Evolutionary conservation across 2,113 vertebrate species (phyloP), one percentile per base, ranked within the genome.

Genomic region (Pomatorhinus ruficollis): DNA sequence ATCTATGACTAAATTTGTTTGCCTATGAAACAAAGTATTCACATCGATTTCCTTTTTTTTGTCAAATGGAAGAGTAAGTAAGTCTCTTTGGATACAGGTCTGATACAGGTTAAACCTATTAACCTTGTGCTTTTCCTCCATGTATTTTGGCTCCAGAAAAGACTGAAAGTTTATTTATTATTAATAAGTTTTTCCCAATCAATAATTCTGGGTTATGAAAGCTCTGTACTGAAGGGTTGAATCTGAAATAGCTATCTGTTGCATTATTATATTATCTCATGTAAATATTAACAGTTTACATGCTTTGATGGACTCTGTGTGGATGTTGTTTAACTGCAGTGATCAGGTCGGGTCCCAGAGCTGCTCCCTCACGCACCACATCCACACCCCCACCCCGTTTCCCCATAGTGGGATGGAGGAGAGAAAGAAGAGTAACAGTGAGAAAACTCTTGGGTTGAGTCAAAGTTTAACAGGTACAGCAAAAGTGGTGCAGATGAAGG

Each of bases 381-480:
- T 17, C n/a, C 17, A 22, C 13, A 20, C 1, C 2, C 14, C 2
- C 5, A 0, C 3, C 37, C 15, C 0, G 0, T 21, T 37, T 2
- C 10, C 33, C 7, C 0, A 0, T 2, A 2, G 65, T 44, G 24
- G 12, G 54, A n/a, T 20, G 10, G 11, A 7, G 37, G 24, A 72
- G 12, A 40, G 4, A 75, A 76, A 6, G 5, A 49, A 54, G 16
- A 18, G 22, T 31, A 42, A 27, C n/a, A 68, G 7, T 22, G 12
- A 68, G 33, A 88, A 75, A 82, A 76, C 6, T 30, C 9, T 0
- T 42, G 9, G 4, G 2, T 47, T 50, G 15, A 44, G 13, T 12
- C 22, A 37, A 83, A 63, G 6, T 47, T 52, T 49, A 60, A 65
- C 9, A 81, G 12, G 14, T 15, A 63, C 6, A 76, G 30, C 25